Evolutionary conservation across 37 sponge, comb jelly and placozoan genomes (phyloP).

Genomic region (Spongilla lacustris): DNA sequence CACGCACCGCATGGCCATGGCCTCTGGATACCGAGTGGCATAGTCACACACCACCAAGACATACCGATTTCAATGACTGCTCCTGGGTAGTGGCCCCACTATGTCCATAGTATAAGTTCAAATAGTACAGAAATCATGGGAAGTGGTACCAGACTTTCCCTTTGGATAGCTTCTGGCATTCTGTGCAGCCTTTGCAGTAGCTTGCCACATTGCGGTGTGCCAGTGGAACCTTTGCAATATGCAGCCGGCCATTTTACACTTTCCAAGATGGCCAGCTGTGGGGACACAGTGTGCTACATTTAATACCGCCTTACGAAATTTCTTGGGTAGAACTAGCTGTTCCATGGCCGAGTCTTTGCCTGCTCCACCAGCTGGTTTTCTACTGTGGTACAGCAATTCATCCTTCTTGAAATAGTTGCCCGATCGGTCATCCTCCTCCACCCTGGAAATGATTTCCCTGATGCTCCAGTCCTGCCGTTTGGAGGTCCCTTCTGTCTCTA

Average conservation of each 20-base stretch:
- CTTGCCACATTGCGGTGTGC: constrained; percentile 41
- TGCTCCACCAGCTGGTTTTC: too few relatives aligned
- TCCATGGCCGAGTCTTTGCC: too few relatives aligned
- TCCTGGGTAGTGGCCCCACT: constrained; percentile 18
- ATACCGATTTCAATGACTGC: neutral
- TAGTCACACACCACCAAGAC: constrained; percentile 18
- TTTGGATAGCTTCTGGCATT: constrained; percentile 6
- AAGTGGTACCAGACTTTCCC: neutral
- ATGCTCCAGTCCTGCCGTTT: too few relatives aligned
- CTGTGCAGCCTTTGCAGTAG: constrained; percentile 28
- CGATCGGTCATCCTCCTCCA: too few relatives aligned
- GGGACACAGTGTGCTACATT: constrained; percentile 3
- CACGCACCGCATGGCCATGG: constrained; percentile 10
- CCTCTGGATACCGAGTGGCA: constrained; percentile 8
- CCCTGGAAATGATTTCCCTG: too few relatives aligned
- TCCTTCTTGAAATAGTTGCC: too few relatives aligned
- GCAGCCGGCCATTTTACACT: constrained; percentile 28
- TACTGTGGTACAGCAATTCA: too few relatives aligned
- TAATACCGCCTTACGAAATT: too few relatives aligned
- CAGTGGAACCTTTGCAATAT: constrained; percentile 48
- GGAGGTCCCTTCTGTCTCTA: too few relatives aligned
- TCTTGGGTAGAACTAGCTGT: too few relatives aligned
- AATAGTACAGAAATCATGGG: constrained; percentile 12
- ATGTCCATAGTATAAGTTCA: constrained; percentile 15
- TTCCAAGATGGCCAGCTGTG: constrained; percentile 58